A percentile compares a stretch with the other conserved stretches of the same genome.
Conservation (phyloP, 2,888 invertebrate genomes). For the Bruchidius siliquastri region DNA sequence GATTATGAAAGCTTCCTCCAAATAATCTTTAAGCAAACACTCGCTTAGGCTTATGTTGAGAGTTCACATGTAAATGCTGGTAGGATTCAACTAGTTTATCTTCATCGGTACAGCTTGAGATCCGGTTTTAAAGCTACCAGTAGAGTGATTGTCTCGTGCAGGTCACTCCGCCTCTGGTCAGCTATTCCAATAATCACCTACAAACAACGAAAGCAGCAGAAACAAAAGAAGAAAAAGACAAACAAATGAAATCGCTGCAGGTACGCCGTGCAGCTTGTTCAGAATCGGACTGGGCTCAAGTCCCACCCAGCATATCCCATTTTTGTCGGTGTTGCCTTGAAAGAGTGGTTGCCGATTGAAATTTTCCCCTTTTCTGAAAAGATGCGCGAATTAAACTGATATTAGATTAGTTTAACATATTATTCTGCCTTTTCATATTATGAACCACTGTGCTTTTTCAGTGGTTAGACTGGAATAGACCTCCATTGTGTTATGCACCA, state of each 20-base stretch:
- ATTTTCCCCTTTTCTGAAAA: too few species aligned
- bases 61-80: neutral
- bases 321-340: too few species aligned
- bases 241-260: neutral
- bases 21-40: too few species aligned
- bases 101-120: neutral
- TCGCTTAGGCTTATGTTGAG: too few species aligned
- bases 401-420: too few species aligned
- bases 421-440: too few species aligned
- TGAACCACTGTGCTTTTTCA: too few species aligned
- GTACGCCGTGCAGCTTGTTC: neutral
- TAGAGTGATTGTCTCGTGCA: neutral
- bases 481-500: too few species aligned
- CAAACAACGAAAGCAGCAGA: neutral
- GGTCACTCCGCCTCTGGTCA: neutral
- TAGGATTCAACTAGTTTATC: neutral
- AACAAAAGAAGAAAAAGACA: neutral
- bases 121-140: neutral
- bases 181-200: neutral
- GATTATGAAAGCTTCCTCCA: too few species aligned
- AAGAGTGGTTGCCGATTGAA: too few species aligned
- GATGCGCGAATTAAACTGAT: too few species aligned
- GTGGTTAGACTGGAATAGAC: too few species aligned
- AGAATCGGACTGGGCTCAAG: neutral
- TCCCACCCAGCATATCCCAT: neutral